phyloP scores from a whole-genome alignment of 2,113 vertebrate genomes.

The Chamaea fasciata region DNA sequence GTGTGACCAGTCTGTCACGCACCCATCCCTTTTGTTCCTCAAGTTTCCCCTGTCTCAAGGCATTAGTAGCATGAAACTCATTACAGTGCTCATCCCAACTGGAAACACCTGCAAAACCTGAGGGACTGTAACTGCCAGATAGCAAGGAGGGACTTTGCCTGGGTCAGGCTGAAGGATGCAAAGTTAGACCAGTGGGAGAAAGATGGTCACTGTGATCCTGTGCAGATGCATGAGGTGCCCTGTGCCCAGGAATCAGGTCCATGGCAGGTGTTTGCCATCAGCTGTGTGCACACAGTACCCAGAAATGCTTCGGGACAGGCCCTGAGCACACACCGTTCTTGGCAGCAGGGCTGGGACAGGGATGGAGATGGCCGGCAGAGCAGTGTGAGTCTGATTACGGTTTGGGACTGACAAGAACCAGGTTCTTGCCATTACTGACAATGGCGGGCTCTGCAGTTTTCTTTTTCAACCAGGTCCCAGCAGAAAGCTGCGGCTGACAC shows the following conservation, averaged over 20 bases:
- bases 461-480: fast-evolving
- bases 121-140: neutral
- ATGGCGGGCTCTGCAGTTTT: neutral
- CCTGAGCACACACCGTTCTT: neutral
- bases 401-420: neutral
- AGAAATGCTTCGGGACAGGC: neutral
- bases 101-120: neutral
- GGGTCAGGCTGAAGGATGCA: neutral
- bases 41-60: neutral
- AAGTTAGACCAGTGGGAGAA: neutral
- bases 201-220: neutral
- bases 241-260: neutral
- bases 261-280: neutral
- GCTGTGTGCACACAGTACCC: too few species aligned
- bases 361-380: neutral
- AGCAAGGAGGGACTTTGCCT: neutral
- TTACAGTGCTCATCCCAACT: neutral
- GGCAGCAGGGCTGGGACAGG: neutral
- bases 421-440: neutral
- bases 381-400: fast-evolving
- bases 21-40: neutral
- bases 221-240: neutral
- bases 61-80: neutral
- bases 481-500: neutral
- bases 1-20: fast-evolving